Conservation (phyloP, 2,113 vertebrate genomes). For the Elachura formosa region DNA sequence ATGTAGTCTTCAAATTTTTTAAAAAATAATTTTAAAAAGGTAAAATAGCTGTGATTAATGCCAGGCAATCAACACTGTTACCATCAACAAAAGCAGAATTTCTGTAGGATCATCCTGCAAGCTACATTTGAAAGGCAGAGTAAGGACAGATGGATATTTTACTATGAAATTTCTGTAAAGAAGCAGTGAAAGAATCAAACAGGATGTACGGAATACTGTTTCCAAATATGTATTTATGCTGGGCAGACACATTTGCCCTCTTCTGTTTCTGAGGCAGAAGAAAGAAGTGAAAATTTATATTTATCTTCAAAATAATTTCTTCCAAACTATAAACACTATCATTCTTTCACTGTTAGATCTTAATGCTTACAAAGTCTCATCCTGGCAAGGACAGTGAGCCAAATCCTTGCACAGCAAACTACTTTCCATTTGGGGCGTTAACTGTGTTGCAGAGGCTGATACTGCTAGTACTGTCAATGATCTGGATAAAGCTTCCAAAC, state of each 20-base stretch:
- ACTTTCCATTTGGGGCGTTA: background rate
- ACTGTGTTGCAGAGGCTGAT: accelerated
- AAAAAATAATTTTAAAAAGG: background rate
- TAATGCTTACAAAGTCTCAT: background rate
- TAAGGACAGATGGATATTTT: background rate
- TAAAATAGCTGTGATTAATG: background rate
- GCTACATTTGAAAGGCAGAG: background rate
- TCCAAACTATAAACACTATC: background rate
- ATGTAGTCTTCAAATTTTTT: background rate
- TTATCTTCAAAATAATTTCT: background rate
- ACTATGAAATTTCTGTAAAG: background rate
- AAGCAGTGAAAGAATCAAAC: background rate
- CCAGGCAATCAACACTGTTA: background rate
- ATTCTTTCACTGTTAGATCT: background rate
- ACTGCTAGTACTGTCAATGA: background rate
- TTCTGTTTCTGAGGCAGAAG: background rate
- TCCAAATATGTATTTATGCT: background rate
- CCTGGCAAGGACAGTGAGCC: background rate
- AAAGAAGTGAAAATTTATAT: background rate
- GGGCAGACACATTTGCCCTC: background rate
- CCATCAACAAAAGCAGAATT: background rate
- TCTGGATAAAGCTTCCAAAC: background rate
- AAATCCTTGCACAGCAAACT: background rate
- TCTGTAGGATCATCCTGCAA: background rate
- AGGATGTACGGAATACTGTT: background rate